These are phyloP conservation scores for Pararge aegeria DNA, from an alignment of 1,140 invertebrate genomes.

Conservation along the genomic window DNA sequence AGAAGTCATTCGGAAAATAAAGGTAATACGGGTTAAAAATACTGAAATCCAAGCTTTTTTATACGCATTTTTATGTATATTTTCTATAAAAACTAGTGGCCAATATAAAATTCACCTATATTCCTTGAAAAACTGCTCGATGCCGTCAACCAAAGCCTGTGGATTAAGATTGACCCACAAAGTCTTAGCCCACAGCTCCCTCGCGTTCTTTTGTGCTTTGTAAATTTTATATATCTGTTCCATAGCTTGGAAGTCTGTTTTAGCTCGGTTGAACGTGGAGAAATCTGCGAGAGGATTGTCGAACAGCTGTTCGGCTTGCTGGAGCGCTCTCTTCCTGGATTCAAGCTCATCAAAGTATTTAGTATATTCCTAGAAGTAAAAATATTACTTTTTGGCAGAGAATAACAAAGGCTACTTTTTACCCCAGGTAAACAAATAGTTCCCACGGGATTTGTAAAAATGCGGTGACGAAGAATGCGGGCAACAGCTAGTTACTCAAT, in stretches of 20 bases:
- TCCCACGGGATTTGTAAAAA: too few relatives aligned
- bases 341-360: conserved; percentile 85
- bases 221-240: conserved; percentile 89
- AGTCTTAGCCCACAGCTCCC: conserved; percentile 91
- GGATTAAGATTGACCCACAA: conserved; percentile 93
- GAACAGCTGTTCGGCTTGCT: conserved; percentile 91
- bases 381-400: too few relatives aligned
- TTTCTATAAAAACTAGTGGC: too few relatives aligned
- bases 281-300: conserved; percentile 91
- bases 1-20: too few relatives aligned
- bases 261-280: conserved; percentile 85
- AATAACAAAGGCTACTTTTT: too few relatives aligned
- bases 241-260: conserved; percentile 87
- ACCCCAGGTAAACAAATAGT: too few relatives aligned
- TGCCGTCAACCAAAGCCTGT: conserved; percentile 90
- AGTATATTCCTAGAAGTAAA: conserved; percentile 81
- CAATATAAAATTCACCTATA: conserved; percentile 84
- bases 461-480: too few relatives aligned
- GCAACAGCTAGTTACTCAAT: too few relatives aligned
- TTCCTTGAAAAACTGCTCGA: conserved; percentile 90
- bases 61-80: too few relatives aligned
- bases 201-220: conserved; percentile 86
- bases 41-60: too few relatives aligned
- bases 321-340: conserved; percentile 83
- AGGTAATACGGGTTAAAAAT: too few relatives aligned